Evolutionary conservation across 2,797 vertebrate genomes (phyloP).

Genomic region (Geotrypetes seraphini): DNA sequence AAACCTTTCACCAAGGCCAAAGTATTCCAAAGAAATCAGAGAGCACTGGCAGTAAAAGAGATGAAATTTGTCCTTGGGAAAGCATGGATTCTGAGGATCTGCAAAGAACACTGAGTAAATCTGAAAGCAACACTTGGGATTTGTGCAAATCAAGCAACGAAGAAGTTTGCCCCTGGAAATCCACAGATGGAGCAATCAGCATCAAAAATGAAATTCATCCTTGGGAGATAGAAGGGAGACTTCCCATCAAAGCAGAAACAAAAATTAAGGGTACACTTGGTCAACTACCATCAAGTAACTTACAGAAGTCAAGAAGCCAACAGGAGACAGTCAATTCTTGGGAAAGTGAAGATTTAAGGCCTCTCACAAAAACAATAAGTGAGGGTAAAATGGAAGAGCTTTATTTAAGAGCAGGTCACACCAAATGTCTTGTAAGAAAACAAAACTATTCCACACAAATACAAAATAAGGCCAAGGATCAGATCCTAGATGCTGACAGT

Average conservation of each 20-base stretch:
- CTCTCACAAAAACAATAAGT: slow-evolving; percentile 2
- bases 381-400: slow-evolving; percentile 2
- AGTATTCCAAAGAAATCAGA: not conserved
- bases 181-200: slow-evolving; percentile 18
- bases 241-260: not conserved
- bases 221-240: slow-evolving; percentile 25
- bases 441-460: slow-evolving; percentile 4
- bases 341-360: slow-evolving; percentile 1
- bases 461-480: too few species aligned
- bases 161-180: not conserved
- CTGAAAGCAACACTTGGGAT: slow-evolving; percentile 7
- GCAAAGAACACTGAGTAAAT: not conserved
- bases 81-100: not conserved
- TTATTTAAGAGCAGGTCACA: not conserved
- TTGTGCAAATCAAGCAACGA: not conserved
- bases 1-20: not conserved
- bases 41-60: slow-evolving; percentile 9
- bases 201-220: slow-evolving; percentile 25
- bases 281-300: not conserved
- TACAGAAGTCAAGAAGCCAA: not conserved
- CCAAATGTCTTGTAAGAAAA: too few species aligned
- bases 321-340: not conserved
- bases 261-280: not conserved
- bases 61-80: slow-evolving; percentile 58
- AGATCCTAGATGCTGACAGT: too few species aligned